These are phyloP conservation scores for Periophthalmus magnuspinnatus DNA, from an alignment of 2,797 vertebrate genomes.

Conservation along the genomic window DNA sequence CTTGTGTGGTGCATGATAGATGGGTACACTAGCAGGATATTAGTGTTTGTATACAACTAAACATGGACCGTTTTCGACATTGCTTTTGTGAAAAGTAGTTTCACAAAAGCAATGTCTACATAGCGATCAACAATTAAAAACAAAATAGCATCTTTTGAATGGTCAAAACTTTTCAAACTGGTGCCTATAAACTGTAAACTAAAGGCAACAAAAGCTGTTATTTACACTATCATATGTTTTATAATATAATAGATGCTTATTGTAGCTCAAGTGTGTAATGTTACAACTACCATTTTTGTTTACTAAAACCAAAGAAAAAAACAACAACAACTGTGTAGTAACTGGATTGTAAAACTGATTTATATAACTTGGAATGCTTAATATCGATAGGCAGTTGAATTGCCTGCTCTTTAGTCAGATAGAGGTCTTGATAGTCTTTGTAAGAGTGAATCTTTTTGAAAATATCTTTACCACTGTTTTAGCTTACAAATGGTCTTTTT, in stretches of 20 bases:
- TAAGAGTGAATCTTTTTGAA: background rate
- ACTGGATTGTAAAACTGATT: background rate
- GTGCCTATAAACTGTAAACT: too few species aligned
- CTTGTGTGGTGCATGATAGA: background rate
- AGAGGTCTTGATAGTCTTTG: background rate
- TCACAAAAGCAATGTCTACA: too few species aligned
- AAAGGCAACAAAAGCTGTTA: too few species aligned
- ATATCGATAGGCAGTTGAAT: background rate
- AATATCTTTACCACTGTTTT: slow-evolving; percentile 27
- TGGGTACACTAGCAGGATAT: too few species aligned
- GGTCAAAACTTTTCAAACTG: too few species aligned
- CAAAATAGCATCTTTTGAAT: too few species aligned
- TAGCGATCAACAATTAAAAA: too few species aligned
- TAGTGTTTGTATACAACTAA: background rate
- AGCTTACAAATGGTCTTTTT: slow-evolving; percentile 22
- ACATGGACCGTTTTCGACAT: background rate
- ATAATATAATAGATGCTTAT: too few species aligned
- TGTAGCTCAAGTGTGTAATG: too few species aligned
- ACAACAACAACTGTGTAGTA: background rate
- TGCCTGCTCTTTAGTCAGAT: background rate
- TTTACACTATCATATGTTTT: too few species aligned
- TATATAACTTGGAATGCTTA: background rate
- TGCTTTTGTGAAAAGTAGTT: background rate
- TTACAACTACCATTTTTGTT: too few species aligned
- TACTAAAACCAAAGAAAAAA: too few species aligned